Base-by-base conservation (phyloP, 2,113 vertebrate species). In the Synchiropus splendidus region DNA sequence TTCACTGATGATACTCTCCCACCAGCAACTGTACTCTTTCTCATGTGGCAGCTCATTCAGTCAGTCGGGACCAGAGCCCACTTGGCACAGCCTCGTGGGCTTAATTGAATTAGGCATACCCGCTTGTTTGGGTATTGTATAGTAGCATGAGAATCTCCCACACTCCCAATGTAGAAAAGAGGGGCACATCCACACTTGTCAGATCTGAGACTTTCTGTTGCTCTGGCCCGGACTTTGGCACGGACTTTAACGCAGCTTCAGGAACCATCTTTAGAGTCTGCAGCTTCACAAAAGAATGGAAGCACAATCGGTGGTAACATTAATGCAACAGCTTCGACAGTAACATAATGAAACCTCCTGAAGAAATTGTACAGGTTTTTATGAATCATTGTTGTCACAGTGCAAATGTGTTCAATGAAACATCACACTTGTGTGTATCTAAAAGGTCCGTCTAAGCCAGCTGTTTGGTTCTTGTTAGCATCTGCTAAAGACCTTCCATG, bases 71-170 rank as follows among this genome's bases (percentile, higher is more conserved):
- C 71, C 51, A 61, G 63, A 8, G 64, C 66, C 78, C 65, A 76
- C 80, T 84, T 86, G 84, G 83, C 84, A 86, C 74, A 79, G 76
- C 45, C 67, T 78, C 74, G 67, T 71, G 75, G 73, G 76, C 82
- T 80, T 87, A 86, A 86, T 85, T 86, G 79, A 86, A 87, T 87
- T 85, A 86, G 83, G 84, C 81, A 86, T 87, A 83, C 80, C 79
- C 75, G 75, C 79, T 84, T 87, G 80, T 87, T 85, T 78, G 74
- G 77, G 67, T 68, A 76, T 86, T 86, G 82, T 86, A 65, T 2
- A 52, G 56, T 75, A 73, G 79, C 83, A 82, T 85, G 82, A 85
- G 81, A 83, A 85, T 83, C 77, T 74, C 46, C 58, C 70, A 37
- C 71, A 80, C 71, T 65, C 67, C 39, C 11, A 67, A 64, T 61